Base-by-base conservation (phyloP, 2,888 invertebrate genomes). In the Cyclophora punctaria region DNA sequence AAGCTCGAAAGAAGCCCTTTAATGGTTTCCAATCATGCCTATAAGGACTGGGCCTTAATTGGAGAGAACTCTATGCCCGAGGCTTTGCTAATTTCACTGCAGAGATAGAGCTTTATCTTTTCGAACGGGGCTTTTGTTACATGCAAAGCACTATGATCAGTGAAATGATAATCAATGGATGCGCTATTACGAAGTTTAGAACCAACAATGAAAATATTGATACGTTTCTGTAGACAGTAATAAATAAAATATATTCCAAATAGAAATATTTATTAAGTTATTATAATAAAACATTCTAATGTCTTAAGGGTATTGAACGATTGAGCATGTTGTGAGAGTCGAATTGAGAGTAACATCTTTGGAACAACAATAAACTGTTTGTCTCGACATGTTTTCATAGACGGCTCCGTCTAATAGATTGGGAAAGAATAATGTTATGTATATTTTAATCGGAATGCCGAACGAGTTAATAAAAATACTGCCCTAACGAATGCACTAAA, bases 381-480 rank as follows among this genome's bases (percentile, higher is more conserved):
- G 67, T 71, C 61, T 66, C 53, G 59, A 59, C 58, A 59, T 54
- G 55, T 55, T 53, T 51, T 55, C 58, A 59, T 58, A 64, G 55
- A 52, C 60, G 55, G 57, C 63, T 62, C 60, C 63, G 5, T 67
- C 69, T 78, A 80, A 80, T 80, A 71, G 75, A 75, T 75, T 66
- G 69, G 70, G 69, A 75, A 76, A 76, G 74, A 80, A 73, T 78
- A 75, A 79, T 75, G 72, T 71, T 80, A 75, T 79, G 78, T 80
- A 83, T 82, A 83, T 80, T 80, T 78, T 78, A 81, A 82, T 82
- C 77, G 71, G 73, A 73, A 83, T 85, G 82, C 80, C 76, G 75
- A 71, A 71, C 69, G 78, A 82, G 80, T 83, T 83, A 79, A 84
- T 86, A 86, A 84, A 83, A 84, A 83, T 80, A 78, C 73, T 77